Base-by-base conservation (phyloP, 35 echinoderm and acorn worm genomes). In the Nesometra sesokonis region DNA sequence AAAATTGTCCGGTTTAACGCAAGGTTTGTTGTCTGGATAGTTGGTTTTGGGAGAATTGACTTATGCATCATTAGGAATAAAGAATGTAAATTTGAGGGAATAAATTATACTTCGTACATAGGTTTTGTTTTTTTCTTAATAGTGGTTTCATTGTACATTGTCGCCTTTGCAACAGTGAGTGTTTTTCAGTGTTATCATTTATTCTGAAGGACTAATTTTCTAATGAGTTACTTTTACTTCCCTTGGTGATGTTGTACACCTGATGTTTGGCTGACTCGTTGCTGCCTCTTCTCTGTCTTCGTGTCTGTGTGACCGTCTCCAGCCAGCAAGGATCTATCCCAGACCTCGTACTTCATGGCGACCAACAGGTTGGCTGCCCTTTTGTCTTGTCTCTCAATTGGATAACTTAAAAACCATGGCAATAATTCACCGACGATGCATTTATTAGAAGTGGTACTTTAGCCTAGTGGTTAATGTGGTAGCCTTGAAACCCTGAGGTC, bases 281-380 rank as follows among this genome's bases (percentile, higher is more conserved):
- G 88, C 85, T 37, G 40, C 89, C 85, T 78, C 82, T 52, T 86
- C 27, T 85, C 80, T 84, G 89, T 76, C 47, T 32, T 36, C 83
- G 80, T 46, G 34, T 91, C 83, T 91, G 83, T 91, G 83, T 92
- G 79, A 79, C 79, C 83, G 47, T 77, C 86, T 93, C 91, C 93
- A 99, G 96, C 96, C 87, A 99, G 93, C 93, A 99, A 99, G 96
- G 96, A 99, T 84, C 93, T 99, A 76, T 90, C 96, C 36, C 96
- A 99, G 96, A 99, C 93, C 87, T 93, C 96, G 34, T 99, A 99
- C 94, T 99, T 99, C 96, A 94, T 99, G 93, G 96, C 96, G 90
- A 99, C 92, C 89, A 99, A 99, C 96, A 99, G 96, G 96, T 99
- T 97, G 94, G 96, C 84, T 93, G 92, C 88, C 88, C 57, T 85